Evolutionary conservation across 2,797 vertebrate species (phyloP).

Genomic region (Rhinoraja longicauda): DNA sequence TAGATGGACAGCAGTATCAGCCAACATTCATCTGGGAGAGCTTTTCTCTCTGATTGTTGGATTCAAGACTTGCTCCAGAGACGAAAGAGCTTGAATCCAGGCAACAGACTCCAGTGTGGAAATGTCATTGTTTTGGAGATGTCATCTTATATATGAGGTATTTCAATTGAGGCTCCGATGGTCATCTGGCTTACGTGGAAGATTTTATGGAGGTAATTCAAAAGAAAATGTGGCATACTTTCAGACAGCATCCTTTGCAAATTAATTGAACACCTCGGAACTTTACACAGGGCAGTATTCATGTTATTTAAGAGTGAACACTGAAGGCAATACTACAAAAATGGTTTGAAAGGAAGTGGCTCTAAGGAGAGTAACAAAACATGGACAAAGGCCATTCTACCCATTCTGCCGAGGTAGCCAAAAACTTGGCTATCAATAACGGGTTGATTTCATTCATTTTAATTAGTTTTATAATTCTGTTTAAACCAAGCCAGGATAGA

Average conservation of each 20-base stretch:
- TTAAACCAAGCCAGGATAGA: too few relatives aligned
- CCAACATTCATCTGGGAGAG: neutral
- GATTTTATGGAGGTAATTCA: too few relatives aligned
- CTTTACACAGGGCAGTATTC: neutral
- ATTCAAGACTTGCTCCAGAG: neutral
- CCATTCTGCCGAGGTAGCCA: neutral
- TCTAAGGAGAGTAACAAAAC: neutral
- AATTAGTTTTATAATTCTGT: too few relatives aligned
- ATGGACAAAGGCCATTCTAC: neutral
- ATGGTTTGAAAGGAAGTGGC: neutral
- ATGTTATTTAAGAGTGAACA: neutral
- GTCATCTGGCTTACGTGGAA: too few relatives aligned
- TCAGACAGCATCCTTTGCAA: neutral
- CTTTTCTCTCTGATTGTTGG: neutral
- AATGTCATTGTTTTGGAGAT: neutral
- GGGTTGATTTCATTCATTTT: too few relatives aligned
- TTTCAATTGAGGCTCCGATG: neutral
- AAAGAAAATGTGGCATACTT: too few relatives aligned
- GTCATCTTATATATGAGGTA: neutral
- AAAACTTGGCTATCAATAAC: neutral
- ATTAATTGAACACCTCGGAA: neutral
- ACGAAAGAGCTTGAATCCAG: neutral
- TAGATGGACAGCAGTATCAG: neutral
- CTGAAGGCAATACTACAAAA: neutral
- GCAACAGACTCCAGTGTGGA: neutral